phyloP scores from a whole-genome alignment of 2,113 vertebrate genomes.

The Psittacula cyanocephala region DNA sequence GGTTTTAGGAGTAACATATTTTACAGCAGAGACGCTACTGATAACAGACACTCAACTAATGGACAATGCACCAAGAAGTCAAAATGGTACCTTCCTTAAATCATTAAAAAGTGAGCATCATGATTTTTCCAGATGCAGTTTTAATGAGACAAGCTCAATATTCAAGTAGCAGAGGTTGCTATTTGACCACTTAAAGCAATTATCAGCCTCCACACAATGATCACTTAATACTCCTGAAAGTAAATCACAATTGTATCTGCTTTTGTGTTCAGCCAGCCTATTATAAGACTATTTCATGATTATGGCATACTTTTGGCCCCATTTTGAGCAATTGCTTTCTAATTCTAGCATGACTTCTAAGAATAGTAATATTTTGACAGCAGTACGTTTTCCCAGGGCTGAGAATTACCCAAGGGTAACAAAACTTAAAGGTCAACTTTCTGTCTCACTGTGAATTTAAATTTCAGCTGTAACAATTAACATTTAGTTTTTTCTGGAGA shows the following conservation, averaged over 20 bases:
- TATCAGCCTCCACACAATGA: background rate
- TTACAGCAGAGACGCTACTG: background rate
- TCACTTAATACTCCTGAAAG: background rate
- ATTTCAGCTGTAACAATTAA: conserved; percentile 38
- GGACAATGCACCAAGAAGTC: background rate
- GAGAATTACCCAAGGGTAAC: background rate
- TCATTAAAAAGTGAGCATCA: background rate
- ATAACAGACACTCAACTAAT: background rate
- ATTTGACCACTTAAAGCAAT: background rate
- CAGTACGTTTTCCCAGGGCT: background rate
- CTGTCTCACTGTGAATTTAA: background rate
- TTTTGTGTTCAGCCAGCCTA: background rate
- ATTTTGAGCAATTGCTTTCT: background rate
- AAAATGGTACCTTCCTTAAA: background rate
- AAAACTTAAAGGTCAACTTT: conserved; percentile 26
- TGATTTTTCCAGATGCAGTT: background rate
- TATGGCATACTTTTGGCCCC: background rate
- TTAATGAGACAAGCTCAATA: background rate
- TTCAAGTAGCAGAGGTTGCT: background rate
- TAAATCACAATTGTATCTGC: background rate
- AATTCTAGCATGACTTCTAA: background rate
- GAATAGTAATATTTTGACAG: conserved; percentile 6
- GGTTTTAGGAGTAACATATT: background rate
- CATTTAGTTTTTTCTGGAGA: background rate
- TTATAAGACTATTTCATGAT: background rate